phyloP scores from a whole-genome alignment of 2,888 invertebrate genomes.

The Hartigia nigra region DNA sequence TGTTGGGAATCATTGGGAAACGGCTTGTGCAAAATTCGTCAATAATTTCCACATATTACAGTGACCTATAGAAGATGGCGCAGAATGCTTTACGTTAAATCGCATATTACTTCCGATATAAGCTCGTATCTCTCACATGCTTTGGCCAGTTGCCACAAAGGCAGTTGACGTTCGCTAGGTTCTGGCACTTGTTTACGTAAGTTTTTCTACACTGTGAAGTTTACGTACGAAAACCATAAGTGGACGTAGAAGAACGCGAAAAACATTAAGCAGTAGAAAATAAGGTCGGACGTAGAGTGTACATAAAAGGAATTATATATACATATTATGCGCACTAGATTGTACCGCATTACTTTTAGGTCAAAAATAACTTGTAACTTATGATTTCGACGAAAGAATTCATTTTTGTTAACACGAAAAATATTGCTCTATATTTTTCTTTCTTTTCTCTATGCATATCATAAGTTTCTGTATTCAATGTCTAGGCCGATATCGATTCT shows the following conservation, averaged over 20 bases:
- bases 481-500: not conserved
- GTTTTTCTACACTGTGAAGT: not conserved
- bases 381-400: not conserved
- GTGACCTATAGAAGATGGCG: not conserved
- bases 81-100: not conserved
- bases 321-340: not conserved
- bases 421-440: not conserved
- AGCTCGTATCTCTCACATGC: not conserved
- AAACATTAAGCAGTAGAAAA: not conserved
- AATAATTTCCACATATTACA: not conserved
- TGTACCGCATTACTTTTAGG: not conserved
- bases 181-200: not conserved
- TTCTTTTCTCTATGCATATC: not conserved
- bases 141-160: not conserved
- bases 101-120: not conserved
- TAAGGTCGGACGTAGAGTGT: not conserved
- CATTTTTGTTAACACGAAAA: not conserved
- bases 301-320: not conserved
- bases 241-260: not conserved
- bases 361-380: not conserved
- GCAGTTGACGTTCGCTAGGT: not conserved
- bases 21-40: not conserved
- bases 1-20: not conserved
- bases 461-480: not conserved
- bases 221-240: not conserved